Conservation (phyloP, 2,888 invertebrate species). For the Brachyptera putata region DNA sequence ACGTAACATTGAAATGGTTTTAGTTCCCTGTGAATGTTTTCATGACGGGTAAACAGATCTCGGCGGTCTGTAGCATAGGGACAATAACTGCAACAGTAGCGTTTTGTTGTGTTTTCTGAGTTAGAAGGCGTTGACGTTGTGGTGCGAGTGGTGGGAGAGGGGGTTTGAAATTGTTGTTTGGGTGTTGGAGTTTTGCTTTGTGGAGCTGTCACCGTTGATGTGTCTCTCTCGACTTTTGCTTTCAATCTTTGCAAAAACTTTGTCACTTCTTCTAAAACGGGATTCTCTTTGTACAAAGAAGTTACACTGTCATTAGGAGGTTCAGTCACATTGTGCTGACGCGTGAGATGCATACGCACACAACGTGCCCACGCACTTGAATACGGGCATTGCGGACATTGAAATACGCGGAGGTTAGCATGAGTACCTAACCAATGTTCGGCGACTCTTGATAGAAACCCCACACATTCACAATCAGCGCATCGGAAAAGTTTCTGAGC, state of each 20-base stretch:
- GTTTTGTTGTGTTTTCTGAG: slow-evolving; percentile 36
- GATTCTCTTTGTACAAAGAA: slow-evolving; percentile 60
- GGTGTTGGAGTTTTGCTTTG: neutral
- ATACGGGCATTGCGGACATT: slow-evolving; percentile 66
- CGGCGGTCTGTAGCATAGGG: slow-evolving; percentile 88
- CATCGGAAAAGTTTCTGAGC: slow-evolving; percentile 70
- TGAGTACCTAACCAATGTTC: slow-evolving; percentile 75
- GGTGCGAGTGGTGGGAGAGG: slow-evolving; percentile 1
- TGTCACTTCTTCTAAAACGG: slow-evolving; percentile 68
- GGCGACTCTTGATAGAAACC: slow-evolving; percentile 66
- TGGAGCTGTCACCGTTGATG: neutral
- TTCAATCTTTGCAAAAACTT: slow-evolving; percentile 65
- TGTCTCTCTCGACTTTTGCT: slow-evolving; percentile 52
- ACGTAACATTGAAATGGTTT: slow-evolving; percentile 93
- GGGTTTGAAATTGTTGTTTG: neutral
- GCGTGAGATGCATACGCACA: slow-evolving; percentile 65
- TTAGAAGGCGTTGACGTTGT: neutral
- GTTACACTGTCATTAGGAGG: slow-evolving; percentile 57
- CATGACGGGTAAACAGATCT: slow-evolving; percentile 86
- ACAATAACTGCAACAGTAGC: slow-evolving; percentile 82
- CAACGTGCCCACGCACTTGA: slow-evolving; percentile 72
- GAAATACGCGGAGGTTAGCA: slow-evolving; percentile 61
- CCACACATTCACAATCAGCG: slow-evolving; percentile 71
- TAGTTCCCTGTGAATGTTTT: slow-evolving; percentile 89
- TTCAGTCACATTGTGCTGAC: slow-evolving; percentile 66